A percentile compares a stretch with the other conserved stretches of the same genome.
Evolutionary conservation across 1,140 invertebrate species (phyloP).

Genomic region (Anastrepha ludens): DNA sequence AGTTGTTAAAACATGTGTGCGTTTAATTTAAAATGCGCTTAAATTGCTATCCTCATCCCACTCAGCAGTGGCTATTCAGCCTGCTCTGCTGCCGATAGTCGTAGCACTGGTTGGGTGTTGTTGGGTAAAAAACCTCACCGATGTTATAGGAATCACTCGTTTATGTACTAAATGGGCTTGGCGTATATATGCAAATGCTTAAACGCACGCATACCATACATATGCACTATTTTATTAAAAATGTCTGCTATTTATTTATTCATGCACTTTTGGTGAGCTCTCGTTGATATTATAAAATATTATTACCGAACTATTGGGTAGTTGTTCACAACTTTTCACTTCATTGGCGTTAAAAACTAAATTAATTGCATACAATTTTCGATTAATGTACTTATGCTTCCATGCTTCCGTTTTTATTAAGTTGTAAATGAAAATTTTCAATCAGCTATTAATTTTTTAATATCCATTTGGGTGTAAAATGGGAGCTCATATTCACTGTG

Average conservation of each 20-base stretch:
- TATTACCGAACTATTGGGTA: not conserved
- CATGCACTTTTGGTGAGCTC: not conserved
- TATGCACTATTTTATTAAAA: not conserved
- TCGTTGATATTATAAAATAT: not conserved
- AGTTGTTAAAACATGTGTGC: not conserved
- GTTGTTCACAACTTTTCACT: not conserved
- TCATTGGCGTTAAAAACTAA: constrained; percentile 6
- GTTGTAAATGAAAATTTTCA: not conserved
- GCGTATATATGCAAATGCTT: not conserved
- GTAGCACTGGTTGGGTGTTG: not conserved
- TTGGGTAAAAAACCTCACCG: not conserved
- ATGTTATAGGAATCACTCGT: not conserved
- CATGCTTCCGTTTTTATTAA: too few species aligned
- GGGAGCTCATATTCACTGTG: too few species aligned
- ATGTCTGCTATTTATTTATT: constrained; percentile 29
- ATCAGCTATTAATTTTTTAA: not conserved
- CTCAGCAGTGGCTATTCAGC: not conserved
- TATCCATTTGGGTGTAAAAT: too few species aligned
- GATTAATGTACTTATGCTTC: not conserved
- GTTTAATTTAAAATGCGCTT: constrained; percentile 35
- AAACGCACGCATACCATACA: not conserved
- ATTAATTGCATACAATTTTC: constrained; percentile 23
- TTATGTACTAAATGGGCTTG: not conserved
- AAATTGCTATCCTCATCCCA: not conserved
- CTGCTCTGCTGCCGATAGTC: not conserved